A percentile compares a stretch with the other conserved stretches of the same genome.
Conservation (phyloP, 2,113 vertebrate species). For the Charina bottae region DNA sequence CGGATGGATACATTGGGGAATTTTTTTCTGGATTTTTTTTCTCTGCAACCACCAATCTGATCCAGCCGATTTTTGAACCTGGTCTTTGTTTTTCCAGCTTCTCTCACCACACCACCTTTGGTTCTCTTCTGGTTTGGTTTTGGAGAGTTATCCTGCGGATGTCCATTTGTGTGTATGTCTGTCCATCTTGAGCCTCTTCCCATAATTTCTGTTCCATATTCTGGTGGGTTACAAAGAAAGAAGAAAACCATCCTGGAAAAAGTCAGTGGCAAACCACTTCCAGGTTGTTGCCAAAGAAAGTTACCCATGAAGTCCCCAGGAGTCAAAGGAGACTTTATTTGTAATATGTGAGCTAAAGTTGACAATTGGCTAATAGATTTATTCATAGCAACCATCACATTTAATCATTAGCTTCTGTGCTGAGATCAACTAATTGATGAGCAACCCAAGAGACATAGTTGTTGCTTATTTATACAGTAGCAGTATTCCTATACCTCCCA, state of each 20-base stretch:
- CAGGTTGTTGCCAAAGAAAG: neutral
- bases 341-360: neutral
- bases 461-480: neutral
- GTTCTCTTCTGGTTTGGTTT: neutral
- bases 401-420: neutral
- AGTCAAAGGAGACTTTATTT: neutral
- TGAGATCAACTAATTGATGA: neutral
- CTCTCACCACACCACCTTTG: neutral
- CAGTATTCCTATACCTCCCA: neutral
- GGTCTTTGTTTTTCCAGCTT: neutral
- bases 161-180: neutral
- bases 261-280: neutral
- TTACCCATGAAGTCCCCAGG: neutral
- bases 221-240: neutral
- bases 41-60: neutral
- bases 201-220: neutral
- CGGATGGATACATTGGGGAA: neutral
- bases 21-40: fast-evolving
- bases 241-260: neutral
- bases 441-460: neutral
- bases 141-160: neutral
- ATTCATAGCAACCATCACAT: neutral
- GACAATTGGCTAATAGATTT: neutral
- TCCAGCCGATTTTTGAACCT: neutral
- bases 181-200: neutral